Conservation (phyloP, 2,113 vertebrate genomes). For the Trematomus loennbergii region DNA sequence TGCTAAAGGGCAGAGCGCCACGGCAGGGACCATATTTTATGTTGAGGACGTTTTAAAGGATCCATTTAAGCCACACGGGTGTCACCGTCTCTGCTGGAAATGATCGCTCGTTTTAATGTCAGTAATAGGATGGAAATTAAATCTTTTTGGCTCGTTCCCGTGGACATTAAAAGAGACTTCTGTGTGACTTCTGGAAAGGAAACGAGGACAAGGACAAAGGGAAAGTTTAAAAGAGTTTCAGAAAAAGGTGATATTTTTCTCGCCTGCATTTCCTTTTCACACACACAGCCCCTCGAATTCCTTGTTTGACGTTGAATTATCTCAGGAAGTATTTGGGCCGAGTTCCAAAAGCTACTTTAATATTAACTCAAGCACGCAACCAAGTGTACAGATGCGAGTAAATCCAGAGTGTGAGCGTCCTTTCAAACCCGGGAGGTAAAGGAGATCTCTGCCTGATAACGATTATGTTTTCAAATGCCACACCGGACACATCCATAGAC, state of each 20-base stretch:
- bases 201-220: conserved; percentile 27
- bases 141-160: conserved; percentile 31
- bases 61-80: no score
- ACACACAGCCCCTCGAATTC: no score
- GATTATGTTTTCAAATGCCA: conserved; percentile 71
- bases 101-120: conserved; percentile 66
- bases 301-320: conserved; percentile 65
- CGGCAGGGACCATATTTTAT: conserved; percentile 52
- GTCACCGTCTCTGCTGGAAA: conserved; percentile 12
- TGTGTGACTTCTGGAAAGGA: conserved; percentile 39
- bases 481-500: conserved; percentile 59
- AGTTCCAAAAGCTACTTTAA: conserved; percentile 80
- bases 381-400: conserved; percentile 82
- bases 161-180: conserved; percentile 51
- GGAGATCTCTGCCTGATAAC: conserved; percentile 77
- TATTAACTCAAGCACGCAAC: conserved; percentile 82
- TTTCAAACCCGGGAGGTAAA: conserved; percentile 82
- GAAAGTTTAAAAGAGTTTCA: conserved; percentile 56
- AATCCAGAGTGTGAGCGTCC: conserved; percentile 71
- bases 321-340: conserved; percentile 70
- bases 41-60: conserved; percentile 26
- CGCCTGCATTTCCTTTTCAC: conserved; percentile 71
- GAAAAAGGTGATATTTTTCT: conserved; percentile 35
- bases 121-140: conserved; percentile 63
- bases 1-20: conserved; percentile 62